A percentile compares a stretch with the other conserved stretches of the same genome.
Conservation (phyloP, 1,140 invertebrate genomes). For the Drosophila micromelanica region DNA sequence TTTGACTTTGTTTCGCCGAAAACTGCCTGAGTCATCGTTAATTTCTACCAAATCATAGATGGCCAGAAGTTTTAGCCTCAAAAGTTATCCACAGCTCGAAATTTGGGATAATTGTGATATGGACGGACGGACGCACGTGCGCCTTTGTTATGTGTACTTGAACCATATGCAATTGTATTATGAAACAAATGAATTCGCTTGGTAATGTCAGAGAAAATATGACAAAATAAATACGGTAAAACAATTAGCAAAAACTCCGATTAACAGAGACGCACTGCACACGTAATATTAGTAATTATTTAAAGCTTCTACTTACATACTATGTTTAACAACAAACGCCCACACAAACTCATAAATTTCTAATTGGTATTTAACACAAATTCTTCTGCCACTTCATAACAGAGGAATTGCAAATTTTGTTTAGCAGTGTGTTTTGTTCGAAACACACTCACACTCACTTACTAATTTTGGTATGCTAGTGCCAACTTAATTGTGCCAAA, state of each 20-base stretch:
- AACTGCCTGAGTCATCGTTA: slow-evolving; percentile 35
- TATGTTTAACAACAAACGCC: slow-evolving; percentile 44
- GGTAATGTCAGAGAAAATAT: slow-evolving; percentile 1
- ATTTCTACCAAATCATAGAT: slow-evolving; percentile 14
- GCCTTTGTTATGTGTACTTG: slow-evolving; percentile 12
- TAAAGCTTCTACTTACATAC: neutral
- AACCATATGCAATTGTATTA: slow-evolving; percentile 31
- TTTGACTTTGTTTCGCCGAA: slow-evolving; percentile 29
- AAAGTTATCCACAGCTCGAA: no score
- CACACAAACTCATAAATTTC: slow-evolving; percentile 7
- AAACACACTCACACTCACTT: slow-evolving; percentile 14
- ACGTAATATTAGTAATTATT: no score
- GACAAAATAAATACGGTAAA: no score
- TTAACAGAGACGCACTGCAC: no score
- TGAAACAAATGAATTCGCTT: slow-evolving; percentile 24
- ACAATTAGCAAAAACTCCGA: no score
- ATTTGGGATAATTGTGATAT: no score
- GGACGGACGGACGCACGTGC: slow-evolving; percentile 33
- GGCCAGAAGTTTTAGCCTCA: no score
- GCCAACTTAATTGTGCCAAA: slow-evolving; percentile 32
- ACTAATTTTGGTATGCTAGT: slow-evolving; percentile 38
- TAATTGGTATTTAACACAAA: slow-evolving; percentile 8
- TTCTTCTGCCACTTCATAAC: slow-evolving; percentile 10
- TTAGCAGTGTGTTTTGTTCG: neutral
- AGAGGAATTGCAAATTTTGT: neutral